These are phyloP conservation scores for Sebastes nivosus DNA, from an alignment of 2,797 vertebrate species.

Conservation along the genomic window DNA sequence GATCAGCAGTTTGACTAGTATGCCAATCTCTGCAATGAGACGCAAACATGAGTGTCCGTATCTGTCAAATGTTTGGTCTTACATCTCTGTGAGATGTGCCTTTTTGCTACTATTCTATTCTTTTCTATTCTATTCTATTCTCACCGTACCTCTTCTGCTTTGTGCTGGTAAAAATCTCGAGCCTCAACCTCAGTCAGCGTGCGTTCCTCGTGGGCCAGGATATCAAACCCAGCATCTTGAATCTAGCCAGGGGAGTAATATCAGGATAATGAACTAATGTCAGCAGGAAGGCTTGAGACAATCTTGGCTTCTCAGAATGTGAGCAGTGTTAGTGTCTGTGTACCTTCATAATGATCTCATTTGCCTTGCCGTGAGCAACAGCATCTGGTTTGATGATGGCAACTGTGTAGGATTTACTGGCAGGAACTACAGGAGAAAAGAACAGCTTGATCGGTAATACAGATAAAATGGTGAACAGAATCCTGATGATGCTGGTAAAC, in stretches of 20 bases:
- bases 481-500: constrained; percentile 3
- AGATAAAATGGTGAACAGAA: constrained; percentile 7
- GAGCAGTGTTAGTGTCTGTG: constrained; percentile 19
- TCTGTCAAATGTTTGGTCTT: neutral
- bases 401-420: constrained; percentile 84
- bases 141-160: constrained; percentile 80
- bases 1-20: constrained; percentile 4
- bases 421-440: constrained; percentile 74
- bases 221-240: constrained; percentile 89
- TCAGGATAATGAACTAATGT: constrained; percentile 38
- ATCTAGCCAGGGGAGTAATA: constrained; percentile 76
- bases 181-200: constrained; percentile 83
- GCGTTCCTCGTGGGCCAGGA: constrained; percentile 84
- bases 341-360: constrained; percentile 92
- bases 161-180: constrained; percentile 86
- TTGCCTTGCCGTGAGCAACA: constrained; percentile 86
- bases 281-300: constrained; percentile 35
- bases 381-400: constrained; percentile 92
- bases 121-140: neutral
- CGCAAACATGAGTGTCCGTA: neutral
- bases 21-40: neutral
- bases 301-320: constrained; percentile 28
- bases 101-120: neutral
- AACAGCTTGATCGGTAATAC: constrained; percentile 5
- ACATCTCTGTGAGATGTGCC: neutral